Base-by-base conservation (phyloP, 2,113 vertebrate species). In the Elephas maximus region DNA sequence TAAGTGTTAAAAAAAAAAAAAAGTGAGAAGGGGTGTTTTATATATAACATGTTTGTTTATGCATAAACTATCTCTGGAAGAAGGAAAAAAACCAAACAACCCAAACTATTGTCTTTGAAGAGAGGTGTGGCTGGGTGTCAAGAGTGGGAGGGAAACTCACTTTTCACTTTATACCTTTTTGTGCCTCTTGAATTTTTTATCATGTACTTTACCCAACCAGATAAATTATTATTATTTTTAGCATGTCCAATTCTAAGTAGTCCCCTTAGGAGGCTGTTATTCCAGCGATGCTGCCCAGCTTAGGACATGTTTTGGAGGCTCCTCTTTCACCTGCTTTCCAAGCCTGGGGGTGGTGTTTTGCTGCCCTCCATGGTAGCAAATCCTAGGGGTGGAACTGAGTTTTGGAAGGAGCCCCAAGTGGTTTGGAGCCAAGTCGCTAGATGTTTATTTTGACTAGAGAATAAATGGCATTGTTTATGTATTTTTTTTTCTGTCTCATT, bases 401-500 rank as follows among this genome's bases (percentile, higher is more conserved):
- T 90, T 95, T 97, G 96, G 96, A 90, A 94, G 81, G 30, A 53
- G 65, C 60, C 88, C 85, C 96, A 96, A 45, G 65, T 74, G 92
- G 51, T 67, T 95, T 37, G 10, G 85, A 93, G 93, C 96, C 96
- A 96, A 91, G 96, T 18, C 79, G 89, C 78, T 81, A 41, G 90
- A 60, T 92, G 97, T 67, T 93, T 90, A 62, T 90, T 97, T 95
- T 96, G 90, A 97, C 76, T 85, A 82, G 82, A 96, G 82, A 91
- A 88, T 93, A 85, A 48, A 84, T 88, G 80, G 73, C 28, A 60
- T 48, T 12, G 53, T 95, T 92, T 90, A 93, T 93, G 89, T 94
- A 62, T 94, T 93, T 69, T 90, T 51, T 91, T 96, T 96, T 81
- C 93, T 90, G 79, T 63, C 89, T 97, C 90, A 84, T 95, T 96